These are phyloP conservation scores for Mirza zaza DNA, from an alignment of 2,113 vertebrate genomes.

Conservation along the genomic window DNA sequence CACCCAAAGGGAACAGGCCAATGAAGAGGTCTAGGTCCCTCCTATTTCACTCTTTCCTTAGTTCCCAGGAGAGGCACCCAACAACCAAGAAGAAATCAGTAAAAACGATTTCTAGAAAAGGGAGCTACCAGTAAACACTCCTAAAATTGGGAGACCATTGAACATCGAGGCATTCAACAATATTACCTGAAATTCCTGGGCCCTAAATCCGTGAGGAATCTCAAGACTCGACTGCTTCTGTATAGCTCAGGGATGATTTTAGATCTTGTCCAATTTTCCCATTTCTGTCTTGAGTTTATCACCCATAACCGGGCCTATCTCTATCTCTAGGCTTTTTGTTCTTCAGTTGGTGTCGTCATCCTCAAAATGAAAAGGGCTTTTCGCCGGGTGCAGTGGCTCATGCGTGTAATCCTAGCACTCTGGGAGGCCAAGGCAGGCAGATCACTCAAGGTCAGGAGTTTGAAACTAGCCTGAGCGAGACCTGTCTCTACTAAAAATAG, in stretches of 20 bases:
- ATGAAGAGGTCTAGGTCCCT: neutral
- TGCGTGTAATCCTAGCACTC: too few relatives aligned
- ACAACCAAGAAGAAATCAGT: neutral
- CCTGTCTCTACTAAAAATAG: too few relatives aligned
- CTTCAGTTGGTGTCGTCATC: conserved; percentile 79
- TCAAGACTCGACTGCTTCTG: neutral
- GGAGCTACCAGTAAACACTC: neutral
- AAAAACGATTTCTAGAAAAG: neutral
- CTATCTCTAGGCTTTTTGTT: neutral
- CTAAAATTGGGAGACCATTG: neutral
- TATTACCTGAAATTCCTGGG: neutral
- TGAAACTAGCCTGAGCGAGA: too few relatives aligned
- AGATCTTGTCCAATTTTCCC: neutral
- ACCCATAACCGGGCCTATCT: neutral
- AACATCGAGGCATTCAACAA: neutral
- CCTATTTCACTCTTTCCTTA: neutral
- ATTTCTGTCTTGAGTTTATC: neutral
- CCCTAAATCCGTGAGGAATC: neutral
- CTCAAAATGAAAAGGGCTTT: conserved; percentile 82
- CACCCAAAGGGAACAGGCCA: neutral
- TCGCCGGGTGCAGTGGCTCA: too few relatives aligned
- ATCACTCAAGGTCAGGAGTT: too few relatives aligned
- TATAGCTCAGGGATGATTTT: neutral
- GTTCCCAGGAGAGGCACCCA: neutral
- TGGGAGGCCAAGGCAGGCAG: too few relatives aligned